Percentiles rank a stretch among this genome's conserved stretches.
Evolutionary conservation across 2,113 vertebrate species (phyloP).

Genomic region (Eurystomus gularis): DNA sequence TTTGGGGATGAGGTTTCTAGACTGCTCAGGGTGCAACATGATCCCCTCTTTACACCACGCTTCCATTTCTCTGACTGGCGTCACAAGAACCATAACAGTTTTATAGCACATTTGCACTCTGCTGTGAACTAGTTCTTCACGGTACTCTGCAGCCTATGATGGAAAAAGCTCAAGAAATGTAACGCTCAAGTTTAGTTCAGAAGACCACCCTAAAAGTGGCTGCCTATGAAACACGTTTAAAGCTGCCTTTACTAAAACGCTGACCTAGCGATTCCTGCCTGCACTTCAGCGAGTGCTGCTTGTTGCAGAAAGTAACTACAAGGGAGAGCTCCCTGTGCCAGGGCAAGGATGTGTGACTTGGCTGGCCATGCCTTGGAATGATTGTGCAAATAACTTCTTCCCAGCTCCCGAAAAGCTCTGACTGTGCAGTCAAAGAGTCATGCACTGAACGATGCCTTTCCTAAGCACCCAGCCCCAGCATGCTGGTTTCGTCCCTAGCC

Average conservation of each 20-base stretch:
- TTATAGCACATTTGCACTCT: background rate
- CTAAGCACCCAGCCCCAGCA: background rate
- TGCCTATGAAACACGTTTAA: background rate
- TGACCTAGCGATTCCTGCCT: background rate
- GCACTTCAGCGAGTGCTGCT: background rate
- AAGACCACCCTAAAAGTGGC: background rate
- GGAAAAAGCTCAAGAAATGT: background rate
- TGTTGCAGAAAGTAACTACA: background rate
- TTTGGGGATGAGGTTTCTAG: background rate
- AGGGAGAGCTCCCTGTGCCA: background rate
- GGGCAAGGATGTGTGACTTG: background rate
- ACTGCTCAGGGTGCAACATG: background rate
- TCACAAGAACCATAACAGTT: background rate
- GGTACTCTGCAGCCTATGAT: background rate
- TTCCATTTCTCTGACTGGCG: background rate
- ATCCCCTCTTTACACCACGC: background rate
- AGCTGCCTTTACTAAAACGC: background rate
- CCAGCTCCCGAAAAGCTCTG: background rate
- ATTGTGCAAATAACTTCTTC: background rate
- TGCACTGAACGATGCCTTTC: rapidly evolving
- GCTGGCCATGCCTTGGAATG: background rate
- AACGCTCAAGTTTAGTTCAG: background rate
- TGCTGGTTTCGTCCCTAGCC: background rate
- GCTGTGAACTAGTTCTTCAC: background rate
- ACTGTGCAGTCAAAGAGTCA: background rate